Evolutionary conservation across 2,888 invertebrate genomes (phyloP).

Genomic region (Lycocerus yunnanus): DNA sequence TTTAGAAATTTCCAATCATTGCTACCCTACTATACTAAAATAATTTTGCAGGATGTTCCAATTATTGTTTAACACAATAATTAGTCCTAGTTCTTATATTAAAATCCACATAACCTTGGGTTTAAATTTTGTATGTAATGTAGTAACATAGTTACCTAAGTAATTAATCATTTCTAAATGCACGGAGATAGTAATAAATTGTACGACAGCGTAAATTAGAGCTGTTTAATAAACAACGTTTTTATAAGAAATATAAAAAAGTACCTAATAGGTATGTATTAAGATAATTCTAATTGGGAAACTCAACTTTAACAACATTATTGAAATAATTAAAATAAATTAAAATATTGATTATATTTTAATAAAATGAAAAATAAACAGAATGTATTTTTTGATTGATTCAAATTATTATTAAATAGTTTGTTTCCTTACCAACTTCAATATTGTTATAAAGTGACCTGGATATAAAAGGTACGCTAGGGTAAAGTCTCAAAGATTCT

Average conservation of each 20-base stretch:
- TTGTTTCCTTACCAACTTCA: constrained; percentile 37
- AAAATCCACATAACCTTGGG: background rate
- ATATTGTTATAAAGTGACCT: constrained; percentile 41
- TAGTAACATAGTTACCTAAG: background rate
- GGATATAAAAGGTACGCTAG: constrained; percentile 45
- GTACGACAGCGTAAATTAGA: background rate
- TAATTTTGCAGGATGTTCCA: background rate
- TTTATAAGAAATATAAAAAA: background rate
- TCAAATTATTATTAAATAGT: background rate
- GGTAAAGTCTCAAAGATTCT: constrained; percentile 46
- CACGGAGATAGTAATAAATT: background rate
- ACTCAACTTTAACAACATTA: no score
- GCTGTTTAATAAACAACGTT: background rate
- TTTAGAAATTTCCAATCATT: background rate
- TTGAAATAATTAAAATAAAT: no score
- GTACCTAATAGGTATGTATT: no score
- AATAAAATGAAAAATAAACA: no score
- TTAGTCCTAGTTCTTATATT: background rate
- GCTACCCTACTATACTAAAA: background rate
- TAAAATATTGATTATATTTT: no score
- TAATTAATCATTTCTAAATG: background rate
- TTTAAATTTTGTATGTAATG: background rate
- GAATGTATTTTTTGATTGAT: background rate
- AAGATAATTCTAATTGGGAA: no score
- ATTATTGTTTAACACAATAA: background rate